A percentile compares a stretch with the other conserved stretches of the same genome.
Evolutionary conservation across 2,888 invertebrate genomes (phyloP).

Genomic region (Junonia oenone): DNA sequence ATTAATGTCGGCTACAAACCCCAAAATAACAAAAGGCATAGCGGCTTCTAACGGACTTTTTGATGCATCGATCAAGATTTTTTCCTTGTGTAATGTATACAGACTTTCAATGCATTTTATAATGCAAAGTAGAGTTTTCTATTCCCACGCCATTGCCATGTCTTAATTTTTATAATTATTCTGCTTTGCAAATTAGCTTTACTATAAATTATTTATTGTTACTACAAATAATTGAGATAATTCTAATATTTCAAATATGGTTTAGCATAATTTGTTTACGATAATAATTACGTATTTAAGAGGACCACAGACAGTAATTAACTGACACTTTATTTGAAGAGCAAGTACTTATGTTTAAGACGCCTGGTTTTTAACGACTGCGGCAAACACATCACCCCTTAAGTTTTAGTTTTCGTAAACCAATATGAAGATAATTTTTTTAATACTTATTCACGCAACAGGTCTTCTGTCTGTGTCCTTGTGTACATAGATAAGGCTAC

Average conservation of each 20-base stretch:
- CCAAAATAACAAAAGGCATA: constrained; percentile 59
- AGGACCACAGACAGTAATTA: neutral
- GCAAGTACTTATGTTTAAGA: constrained; percentile 2
- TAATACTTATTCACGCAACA: neutral
- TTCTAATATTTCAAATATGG: no score
- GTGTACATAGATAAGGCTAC: no score
- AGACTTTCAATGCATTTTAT: constrained; percentile 38
- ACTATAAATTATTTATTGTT: neutral
- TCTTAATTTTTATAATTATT: neutral
- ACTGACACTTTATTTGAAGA: constrained; percentile 3
- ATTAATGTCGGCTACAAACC: constrained; percentile 25
- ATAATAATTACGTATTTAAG: neutral
- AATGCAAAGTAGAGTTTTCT: constrained; percentile 37
- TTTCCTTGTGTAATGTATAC: constrained; percentile 43
- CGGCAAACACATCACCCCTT: neutral
- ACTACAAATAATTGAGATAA: neutral
- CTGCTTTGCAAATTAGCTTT: neutral
- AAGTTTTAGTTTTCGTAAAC: neutral
- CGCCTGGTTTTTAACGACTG: neutral
- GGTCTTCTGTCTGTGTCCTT: no score
- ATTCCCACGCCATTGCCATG: constrained; percentile 54
- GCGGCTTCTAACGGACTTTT: constrained; percentile 73
- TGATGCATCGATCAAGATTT: constrained; percentile 58
- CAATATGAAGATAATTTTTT: neutral
- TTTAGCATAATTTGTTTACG: no score